Conservation (phyloP, 2,113 vertebrate species). For the Lathamus discolor region DNA sequence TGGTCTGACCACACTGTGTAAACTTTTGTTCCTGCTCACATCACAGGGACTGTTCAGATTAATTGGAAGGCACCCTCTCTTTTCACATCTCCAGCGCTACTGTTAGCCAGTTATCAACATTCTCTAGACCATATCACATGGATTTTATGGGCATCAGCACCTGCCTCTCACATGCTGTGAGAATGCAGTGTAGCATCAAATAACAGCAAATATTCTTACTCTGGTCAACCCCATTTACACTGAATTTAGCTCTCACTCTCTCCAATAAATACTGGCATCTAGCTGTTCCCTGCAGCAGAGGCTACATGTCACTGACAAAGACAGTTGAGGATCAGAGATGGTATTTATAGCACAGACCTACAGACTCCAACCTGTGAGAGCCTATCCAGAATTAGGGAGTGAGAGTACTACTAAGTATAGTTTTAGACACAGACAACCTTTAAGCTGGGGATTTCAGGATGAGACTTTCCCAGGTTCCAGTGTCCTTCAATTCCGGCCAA, state of each 20-base stretch:
- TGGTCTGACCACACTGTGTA: background rate
- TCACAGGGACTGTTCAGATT: background rate
- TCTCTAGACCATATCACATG: background rate
- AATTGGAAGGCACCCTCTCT: background rate
- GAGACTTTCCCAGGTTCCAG: background rate
- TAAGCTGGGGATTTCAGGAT: background rate
- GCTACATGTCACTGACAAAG: background rate
- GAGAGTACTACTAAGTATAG: conserved; percentile 13
- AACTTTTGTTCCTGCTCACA: background rate
- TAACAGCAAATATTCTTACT: background rate
- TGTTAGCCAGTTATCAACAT: background rate
- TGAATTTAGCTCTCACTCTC: background rate
- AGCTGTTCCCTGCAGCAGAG: background rate
- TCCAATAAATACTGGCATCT: background rate
- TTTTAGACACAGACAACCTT: conserved; percentile 43
- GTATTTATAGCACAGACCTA: conserved; percentile 57
- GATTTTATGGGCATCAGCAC: background rate
- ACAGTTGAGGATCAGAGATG: conserved; percentile 24
- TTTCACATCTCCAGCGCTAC: background rate
- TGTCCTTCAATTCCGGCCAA: background rate
- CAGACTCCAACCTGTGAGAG: conserved; percentile 54
- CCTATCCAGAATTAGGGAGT: conserved; percentile 53
- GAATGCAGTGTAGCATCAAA: background rate
- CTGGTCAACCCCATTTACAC: background rate
- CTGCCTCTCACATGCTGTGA: background rate